These are phyloP conservation scores for Indicator maculatus DNA, from an alignment of 2,113 vertebrate genomes.

Conservation along the genomic window DNA sequence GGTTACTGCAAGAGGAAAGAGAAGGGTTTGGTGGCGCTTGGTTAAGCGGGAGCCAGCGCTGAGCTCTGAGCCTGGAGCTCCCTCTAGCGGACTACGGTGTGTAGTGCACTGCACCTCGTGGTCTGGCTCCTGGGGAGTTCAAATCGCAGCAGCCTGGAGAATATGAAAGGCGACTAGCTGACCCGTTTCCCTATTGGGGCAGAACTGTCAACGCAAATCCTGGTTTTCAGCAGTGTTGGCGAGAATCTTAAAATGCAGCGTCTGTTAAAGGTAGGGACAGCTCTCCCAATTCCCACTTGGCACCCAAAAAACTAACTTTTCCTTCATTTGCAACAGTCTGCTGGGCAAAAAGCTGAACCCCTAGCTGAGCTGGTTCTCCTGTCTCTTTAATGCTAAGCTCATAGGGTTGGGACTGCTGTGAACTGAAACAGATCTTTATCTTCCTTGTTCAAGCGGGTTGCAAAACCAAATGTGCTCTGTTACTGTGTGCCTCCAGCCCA, in stretches of 20 bases:
- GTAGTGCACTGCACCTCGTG: background rate
- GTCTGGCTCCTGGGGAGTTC: rapidly evolving
- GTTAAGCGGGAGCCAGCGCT: rapidly evolving
- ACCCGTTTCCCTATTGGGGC: rapidly evolving
- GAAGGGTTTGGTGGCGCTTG: background rate
- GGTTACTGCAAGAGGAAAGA: background rate
- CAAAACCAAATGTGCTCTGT: background rate
- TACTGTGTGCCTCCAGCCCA: background rate
- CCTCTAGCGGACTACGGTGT: conserved; percentile 32
- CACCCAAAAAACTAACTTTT: background rate
- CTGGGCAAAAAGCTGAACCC: background rate
- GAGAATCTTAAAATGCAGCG: no score
- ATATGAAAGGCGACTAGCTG: rapidly evolving
- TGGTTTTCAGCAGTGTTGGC: rapidly evolving
- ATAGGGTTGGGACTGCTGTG: background rate
- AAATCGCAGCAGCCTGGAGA: background rate
- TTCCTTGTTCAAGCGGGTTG: background rate
- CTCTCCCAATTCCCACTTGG: background rate
- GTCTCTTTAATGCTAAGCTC: background rate
- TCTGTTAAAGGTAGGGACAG: background rate
- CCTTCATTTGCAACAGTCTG: no score
- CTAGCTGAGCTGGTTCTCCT: background rate
- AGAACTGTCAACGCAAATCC: background rate
- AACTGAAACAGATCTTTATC: background rate
- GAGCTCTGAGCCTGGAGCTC: conserved; percentile 62